Evolutionary conservation across 2,113 vertebrate species (phyloP).

Genomic region (Notechis scutatus): DNA sequence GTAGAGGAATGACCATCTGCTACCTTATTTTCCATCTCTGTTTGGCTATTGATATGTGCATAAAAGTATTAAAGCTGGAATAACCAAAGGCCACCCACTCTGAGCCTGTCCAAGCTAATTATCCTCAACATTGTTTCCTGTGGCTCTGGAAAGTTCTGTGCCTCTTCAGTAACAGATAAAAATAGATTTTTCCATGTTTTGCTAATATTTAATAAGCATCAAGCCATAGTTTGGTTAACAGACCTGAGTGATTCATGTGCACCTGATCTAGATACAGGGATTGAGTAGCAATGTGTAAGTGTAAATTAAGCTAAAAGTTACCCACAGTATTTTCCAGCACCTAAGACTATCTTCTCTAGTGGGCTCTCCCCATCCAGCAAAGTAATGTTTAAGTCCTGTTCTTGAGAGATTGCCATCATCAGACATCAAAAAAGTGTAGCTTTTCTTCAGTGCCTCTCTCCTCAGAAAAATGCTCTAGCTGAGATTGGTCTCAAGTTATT

Average conservation of each 20-base stretch:
- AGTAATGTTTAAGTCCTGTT: neutral
- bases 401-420: neutral
- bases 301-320: neutral
- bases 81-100: neutral
- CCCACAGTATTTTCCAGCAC: neutral
- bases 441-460: neutral
- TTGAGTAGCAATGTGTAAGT: neutral
- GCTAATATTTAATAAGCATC: neutral
- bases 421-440: neutral
- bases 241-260: neutral
- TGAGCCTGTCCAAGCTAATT: neutral
- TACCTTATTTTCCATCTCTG: neutral
- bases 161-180: neutral
- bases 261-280: neutral
- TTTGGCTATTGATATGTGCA: neutral
- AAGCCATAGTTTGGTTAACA: neutral
- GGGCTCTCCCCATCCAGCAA: neutral
- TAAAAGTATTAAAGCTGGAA: neutral
- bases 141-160: neutral
- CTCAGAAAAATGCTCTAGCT: neutral
- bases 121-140: neutral
- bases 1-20: neutral
- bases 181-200: neutral
- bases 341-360: neutral
- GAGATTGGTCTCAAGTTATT: neutral